Conservation (phyloP, 2,113 vertebrate species). For the Phalacrocorax brasilianus region DNA sequence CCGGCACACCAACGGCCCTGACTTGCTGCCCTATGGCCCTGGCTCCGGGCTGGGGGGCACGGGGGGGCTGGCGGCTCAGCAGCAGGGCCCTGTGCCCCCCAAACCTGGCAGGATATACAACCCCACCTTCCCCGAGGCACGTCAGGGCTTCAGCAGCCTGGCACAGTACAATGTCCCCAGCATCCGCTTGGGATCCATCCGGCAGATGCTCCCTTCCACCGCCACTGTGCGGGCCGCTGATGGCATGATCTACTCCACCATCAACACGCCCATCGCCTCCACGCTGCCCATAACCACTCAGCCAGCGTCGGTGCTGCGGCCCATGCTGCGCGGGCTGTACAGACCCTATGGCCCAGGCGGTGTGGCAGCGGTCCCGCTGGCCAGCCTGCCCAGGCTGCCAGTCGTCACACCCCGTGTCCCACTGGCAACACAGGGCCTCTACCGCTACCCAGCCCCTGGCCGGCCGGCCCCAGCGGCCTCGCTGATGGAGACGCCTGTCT, state of each 20-base stretch:
- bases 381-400: slow-evolving; percentile 89
- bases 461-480: slow-evolving; percentile 66
- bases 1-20: slow-evolving; percentile 81
- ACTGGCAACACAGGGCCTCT: slow-evolving; percentile 80
- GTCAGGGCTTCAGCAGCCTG: slow-evolving; percentile 82
- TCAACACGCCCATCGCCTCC: slow-evolving; percentile 96
- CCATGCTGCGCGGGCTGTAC: slow-evolving; percentile 88
- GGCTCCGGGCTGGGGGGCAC: slow-evolving; percentile 59
- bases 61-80: slow-evolving; percentile 56
- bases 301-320: slow-evolving; percentile 85
- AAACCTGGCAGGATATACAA: slow-evolving; percentile 87
- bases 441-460: slow-evolving; percentile 82
- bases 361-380: slow-evolving; percentile 87
- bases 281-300: slow-evolving; percentile 99
- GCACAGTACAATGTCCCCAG: slow-evolving; percentile 75
- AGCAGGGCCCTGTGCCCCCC: slow-evolving; percentile 81
- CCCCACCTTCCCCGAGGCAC: slow-evolving; percentile 80
- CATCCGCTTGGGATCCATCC: slow-evolving; percentile 82
- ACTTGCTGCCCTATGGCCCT: slow-evolving; percentile 84
- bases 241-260: slow-evolving; percentile 99
- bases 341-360: slow-evolving; percentile 83
- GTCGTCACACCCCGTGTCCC: slow-evolving; percentile 86
- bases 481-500: slow-evolving; percentile 85
- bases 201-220: slow-evolving; percentile 87
- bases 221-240: slow-evolving; percentile 88